phyloP scores from a whole-genome alignment of 2,113 vertebrate species.

The Sitta europaea region DNA sequence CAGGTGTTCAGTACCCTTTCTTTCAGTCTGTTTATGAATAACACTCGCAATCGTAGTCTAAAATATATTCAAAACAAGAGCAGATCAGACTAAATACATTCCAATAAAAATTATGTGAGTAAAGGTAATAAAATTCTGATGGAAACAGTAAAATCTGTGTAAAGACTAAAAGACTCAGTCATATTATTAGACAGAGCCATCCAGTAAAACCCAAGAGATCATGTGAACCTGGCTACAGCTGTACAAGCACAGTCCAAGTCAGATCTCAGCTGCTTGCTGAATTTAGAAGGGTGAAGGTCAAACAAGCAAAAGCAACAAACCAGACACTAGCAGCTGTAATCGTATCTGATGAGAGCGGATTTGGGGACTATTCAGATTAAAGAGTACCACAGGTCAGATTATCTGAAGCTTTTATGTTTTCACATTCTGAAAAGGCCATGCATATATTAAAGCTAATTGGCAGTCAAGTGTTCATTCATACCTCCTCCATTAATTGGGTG shows the following conservation, averaged over 20 bases:
- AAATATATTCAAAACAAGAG: neutral
- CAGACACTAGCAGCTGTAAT: slow-evolving; percentile 10
- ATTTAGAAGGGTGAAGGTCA: slow-evolving; percentile 60
- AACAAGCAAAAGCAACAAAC: slow-evolving; percentile 41
- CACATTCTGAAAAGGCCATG: slow-evolving; percentile 3
- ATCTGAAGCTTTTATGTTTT: slow-evolving; percentile 13
- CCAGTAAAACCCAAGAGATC: slow-evolving; percentile 11
- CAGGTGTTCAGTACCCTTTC: neutral
- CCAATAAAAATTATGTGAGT: neutral
- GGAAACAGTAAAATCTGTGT: neutral
- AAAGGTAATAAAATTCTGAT: neutral
- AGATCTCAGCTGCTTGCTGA: slow-evolving; percentile 27
- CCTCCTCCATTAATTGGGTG: neutral
- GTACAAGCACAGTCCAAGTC: slow-evolving; percentile 26
- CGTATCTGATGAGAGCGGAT: neutral
- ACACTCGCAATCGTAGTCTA: neutral
- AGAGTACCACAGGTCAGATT: neutral
- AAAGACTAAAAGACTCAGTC: neutral
- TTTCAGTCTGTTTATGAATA: neutral
- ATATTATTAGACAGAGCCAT: neutral
- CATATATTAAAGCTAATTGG: neutral
- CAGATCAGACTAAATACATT: neutral
- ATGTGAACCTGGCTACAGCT: slow-evolving; percentile 29
- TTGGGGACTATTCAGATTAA: slow-evolving; percentile 15
- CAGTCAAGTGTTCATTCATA: slow-evolving; percentile 4